Conservation (phyloP, 2,113 vertebrate species). For the Mionectes macconnelli region DNA sequence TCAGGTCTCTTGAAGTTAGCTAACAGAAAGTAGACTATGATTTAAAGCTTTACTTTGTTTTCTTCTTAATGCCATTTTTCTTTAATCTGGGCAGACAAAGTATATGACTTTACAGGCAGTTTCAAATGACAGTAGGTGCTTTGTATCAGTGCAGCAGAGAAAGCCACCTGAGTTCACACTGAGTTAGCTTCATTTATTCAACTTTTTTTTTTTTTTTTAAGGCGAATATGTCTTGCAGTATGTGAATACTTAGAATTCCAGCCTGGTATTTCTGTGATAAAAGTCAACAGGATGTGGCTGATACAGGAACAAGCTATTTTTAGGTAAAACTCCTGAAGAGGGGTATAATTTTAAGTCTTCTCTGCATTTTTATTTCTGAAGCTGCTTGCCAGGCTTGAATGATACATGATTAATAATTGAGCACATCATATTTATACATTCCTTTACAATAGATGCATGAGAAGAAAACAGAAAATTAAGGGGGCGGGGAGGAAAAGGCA, state of each 20-base stretch:
- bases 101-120: background rate
- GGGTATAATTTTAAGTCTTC: constrained; percentile 8
- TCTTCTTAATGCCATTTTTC: background rate
- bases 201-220: background rate
- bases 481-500: background rate
- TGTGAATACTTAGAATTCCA: background rate
- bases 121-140: background rate
- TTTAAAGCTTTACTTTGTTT: background rate
- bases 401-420: constrained; percentile 45
- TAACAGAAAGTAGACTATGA: background rate
- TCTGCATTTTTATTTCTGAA: constrained; percentile 39
- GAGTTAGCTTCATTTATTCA: background rate
- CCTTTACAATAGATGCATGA: background rate
- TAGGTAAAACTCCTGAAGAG: constrained; percentile 14
- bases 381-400: constrained; percentile 14
- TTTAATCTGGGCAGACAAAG: background rate
- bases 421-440: background rate
- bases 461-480: background rate
- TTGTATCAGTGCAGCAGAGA: background rate
- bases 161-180: background rate
- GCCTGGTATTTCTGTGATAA: background rate
- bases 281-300: constrained; percentile 15
- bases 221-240: background rate
- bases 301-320: constrained; percentile 5
- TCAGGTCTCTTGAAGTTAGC: background rate